These are phyloP conservation scores for Sylvicola cinctus DNA, from an alignment of 2,888 invertebrate species.

Conservation along the genomic window DNA sequence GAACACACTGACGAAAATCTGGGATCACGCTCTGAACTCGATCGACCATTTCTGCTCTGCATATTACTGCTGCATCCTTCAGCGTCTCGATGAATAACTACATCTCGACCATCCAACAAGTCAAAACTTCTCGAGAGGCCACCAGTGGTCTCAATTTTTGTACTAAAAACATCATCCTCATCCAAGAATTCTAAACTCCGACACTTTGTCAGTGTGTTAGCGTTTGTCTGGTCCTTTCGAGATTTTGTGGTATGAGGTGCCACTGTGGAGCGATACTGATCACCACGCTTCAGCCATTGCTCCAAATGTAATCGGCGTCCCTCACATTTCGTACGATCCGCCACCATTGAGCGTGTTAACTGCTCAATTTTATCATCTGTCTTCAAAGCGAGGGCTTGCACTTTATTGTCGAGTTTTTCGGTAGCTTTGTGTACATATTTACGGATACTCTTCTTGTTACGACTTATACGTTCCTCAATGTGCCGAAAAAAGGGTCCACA, in stretches of 20 bases:
- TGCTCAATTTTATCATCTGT: constrained; percentile 52
- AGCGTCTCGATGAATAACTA: constrained; percentile 12
- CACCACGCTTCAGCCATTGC: constrained; percentile 44
- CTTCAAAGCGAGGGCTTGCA: constrained; percentile 53
- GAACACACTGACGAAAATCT: too few relatives aligned
- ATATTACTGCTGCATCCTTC: constrained; percentile 7
- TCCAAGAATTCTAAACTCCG: constrained; percentile 50
- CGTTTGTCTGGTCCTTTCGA: constrained; percentile 31
- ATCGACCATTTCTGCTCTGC: constrained; percentile 3
- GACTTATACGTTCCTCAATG: constrained; percentile 63
- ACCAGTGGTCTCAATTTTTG: constrained; percentile 15
- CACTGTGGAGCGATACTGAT: constrained; percentile 35
- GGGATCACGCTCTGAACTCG: not conserved
- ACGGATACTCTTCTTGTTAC: constrained; percentile 40
- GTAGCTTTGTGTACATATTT: constrained; percentile 51
- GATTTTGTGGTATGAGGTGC: constrained; percentile 27
- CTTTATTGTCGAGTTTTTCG: constrained; percentile 57
- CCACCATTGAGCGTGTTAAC: constrained; percentile 28
- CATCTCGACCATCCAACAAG: constrained; percentile 14
- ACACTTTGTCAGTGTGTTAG: constrained; percentile 40
- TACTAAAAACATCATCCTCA: constrained; percentile 20
- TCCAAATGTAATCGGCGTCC: constrained; percentile 45
- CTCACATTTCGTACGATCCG: constrained; percentile 19
- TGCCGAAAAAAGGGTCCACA: constrained; percentile 82
- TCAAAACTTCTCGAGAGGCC: constrained; percentile 32